Conservation (phyloP, 2,113 vertebrate genomes). For the Leptobrachium ailaonicum region DNA sequence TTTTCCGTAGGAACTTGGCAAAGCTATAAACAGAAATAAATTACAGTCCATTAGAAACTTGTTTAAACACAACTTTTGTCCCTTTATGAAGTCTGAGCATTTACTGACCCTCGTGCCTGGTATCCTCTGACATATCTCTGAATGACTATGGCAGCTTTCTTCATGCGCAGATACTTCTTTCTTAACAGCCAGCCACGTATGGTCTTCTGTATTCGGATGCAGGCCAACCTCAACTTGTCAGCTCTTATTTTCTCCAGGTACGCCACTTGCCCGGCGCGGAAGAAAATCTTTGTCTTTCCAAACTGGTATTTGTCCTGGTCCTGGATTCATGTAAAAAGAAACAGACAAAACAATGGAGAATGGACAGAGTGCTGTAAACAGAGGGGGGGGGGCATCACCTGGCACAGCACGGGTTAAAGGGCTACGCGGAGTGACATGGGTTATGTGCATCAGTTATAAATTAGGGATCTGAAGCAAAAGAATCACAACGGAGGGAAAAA, state of each 20-base stretch:
- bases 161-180: slow-evolving; percentile 92
- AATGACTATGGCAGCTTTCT: slow-evolving; percentile 82
- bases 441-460: too few species aligned
- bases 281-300: slow-evolving; percentile 99
- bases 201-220: slow-evolving; percentile 97
- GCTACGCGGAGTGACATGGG: too few species aligned
- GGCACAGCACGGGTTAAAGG: too few species aligned
- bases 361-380: too few species aligned
- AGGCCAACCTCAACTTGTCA: slow-evolving; percentile 90
- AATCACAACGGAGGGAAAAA: too few species aligned
- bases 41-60: neutral
- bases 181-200: slow-evolving; percentile 92
- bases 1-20: slow-evolving; percentile 86
- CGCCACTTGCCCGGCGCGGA: slow-evolving; percentile 95
- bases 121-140: slow-evolving; percentile 91
- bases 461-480: too few species aligned
- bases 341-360: neutral
- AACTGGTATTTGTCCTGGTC: slow-evolving; percentile 98
- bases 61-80: neutral
- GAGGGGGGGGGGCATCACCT: too few species aligned
- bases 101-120: slow-evolving; percentile 90
- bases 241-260: slow-evolving; percentile 95
- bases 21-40: slow-evolving; percentile 65
- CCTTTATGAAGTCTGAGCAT: neutral
- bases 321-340: slow-evolving; percentile 72